Base-by-base conservation (phyloP, 1,140 invertebrate genomes). In the Penaeus japonicus region DNA sequence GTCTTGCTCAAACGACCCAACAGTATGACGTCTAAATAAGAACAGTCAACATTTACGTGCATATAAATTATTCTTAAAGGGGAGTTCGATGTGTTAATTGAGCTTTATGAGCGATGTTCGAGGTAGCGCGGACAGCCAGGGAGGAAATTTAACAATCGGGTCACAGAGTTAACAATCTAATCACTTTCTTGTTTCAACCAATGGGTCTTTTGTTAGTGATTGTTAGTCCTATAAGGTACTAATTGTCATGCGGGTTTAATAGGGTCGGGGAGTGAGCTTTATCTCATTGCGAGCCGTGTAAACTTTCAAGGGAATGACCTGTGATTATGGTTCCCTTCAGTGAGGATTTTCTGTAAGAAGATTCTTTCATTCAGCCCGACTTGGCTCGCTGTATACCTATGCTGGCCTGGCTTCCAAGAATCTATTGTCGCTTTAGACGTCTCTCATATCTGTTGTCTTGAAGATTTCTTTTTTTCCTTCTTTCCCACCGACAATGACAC, bases 1-100 rank as follows among this genome's bases (percentile, higher is more conserved):
- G 53, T 15, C 53, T 57, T 59, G 24, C 4, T 30, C 70, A 73
- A 30, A 32, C n/a, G 27, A 55, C 20, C 24, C 20, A 20, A 32
- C 53, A n/a, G 27, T 83, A 83, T 62, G 81, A 83, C 81, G 81
- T 83, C 81, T 83, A 55, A 83, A 83, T 83, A 65, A 65, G 32
- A 59, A 59, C 27, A 65, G 59, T 59, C 59, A 62, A 59, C 55
- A 59, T 83, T 83, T 65, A 65, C 81, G 81, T 83, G 81, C 35
- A 24, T 83, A 65, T 83, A 83, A 83, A 83, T 83, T 83, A 62
- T 54, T n/a, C 59, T 70, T 83, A 62, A 83, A 65, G 54, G 59
- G 30, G 32, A 83, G 65, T 83, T 83, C 30, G 32, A 59, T 35
- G 55, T 83, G 55, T 59, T 83, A 83, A 83, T 83, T 59, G 81